Conservation (phyloP, 2,797 vertebrate genomes). For the Phataginus tetradactyla region DNA sequence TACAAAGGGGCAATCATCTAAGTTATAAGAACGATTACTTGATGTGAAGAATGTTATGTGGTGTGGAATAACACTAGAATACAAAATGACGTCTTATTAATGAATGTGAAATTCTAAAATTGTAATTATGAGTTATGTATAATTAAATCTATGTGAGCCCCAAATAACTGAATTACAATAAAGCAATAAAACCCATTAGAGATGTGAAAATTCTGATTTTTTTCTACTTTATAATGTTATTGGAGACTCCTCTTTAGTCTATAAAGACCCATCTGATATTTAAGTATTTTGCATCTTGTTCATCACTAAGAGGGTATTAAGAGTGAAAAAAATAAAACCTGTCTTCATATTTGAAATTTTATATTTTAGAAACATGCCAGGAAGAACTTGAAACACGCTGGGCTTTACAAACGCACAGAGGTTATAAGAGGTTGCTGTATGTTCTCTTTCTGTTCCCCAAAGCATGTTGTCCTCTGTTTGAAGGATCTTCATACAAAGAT, state of each 20-base stretch:
- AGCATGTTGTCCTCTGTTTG: background rate
- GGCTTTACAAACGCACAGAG: background rate
- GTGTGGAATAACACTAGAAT: background rate
- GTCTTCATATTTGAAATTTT: background rate
- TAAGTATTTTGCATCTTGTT: background rate
- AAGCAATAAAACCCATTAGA: background rate
- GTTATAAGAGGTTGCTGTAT: background rate
- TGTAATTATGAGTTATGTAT: background rate
- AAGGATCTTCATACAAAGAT: background rate
- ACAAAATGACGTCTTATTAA: background rate
- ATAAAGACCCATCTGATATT: background rate
- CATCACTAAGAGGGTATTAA: background rate
- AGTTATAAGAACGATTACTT: background rate
- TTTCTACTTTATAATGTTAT: background rate
- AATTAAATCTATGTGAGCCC: slow-evolving; percentile 25
- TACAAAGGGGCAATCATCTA: background rate
- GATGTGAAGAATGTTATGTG: background rate
- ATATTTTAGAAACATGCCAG: background rate
- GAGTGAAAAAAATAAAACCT: background rate
- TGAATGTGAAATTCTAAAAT: background rate
- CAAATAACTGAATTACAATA: background rate
- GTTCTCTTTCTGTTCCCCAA: background rate
- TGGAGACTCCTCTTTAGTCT: background rate
- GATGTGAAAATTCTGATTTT: background rate
- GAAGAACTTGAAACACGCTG: background rate